phyloP scores from a whole-genome alignment of 2,797 vertebrate genomes.

The Bradypodion ventrale region DNA sequence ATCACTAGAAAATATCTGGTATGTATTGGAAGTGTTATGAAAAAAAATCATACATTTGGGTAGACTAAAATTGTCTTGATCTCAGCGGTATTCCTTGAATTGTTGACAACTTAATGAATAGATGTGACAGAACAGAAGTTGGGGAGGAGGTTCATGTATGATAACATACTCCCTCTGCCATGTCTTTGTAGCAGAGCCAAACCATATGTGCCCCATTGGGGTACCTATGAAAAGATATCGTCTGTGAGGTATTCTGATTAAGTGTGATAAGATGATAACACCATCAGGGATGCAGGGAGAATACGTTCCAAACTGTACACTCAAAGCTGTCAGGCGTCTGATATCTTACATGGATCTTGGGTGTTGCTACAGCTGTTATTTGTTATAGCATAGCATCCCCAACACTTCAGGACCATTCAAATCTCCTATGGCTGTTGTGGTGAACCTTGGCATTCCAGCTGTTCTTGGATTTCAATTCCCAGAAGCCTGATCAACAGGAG shows the following conservation, averaged over 20 bases:
- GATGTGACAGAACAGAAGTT: slow-evolving; percentile 37
- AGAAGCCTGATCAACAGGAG: too few species aligned
- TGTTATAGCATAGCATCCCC: neutral
- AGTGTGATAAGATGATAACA: slow-evolving; percentile 32
- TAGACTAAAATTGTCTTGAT: slow-evolving; percentile 3
- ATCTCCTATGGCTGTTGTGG: too few species aligned
- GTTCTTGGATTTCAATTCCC: too few species aligned
- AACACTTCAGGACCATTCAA: neutral
- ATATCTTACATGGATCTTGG: slow-evolving; percentile 16
- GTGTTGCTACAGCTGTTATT: slow-evolving; percentile 26
- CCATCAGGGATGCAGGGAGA: neutral
- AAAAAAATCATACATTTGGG: neutral
- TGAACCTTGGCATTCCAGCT: too few species aligned
- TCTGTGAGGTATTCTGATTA: slow-evolving; percentile 20
- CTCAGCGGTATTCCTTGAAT: slow-evolving; percentile 37
- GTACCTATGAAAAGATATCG: neutral
- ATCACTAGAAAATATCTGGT: neutral
- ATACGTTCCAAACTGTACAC: neutral
- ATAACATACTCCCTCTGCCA: neutral
- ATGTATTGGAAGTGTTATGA: neutral
- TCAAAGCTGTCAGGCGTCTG: slow-evolving; percentile 11
- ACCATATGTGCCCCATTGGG: slow-evolving; percentile 24
- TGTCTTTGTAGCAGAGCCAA: slow-evolving; percentile 13
- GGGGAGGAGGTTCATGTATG: slow-evolving; percentile 28
- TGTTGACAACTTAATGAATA: slow-evolving; percentile 24